These are phyloP conservation scores for Drosophila nr. perissopoda DNA, from an alignment of 2,888 invertebrate genomes.

Conservation along the genomic window DNA sequence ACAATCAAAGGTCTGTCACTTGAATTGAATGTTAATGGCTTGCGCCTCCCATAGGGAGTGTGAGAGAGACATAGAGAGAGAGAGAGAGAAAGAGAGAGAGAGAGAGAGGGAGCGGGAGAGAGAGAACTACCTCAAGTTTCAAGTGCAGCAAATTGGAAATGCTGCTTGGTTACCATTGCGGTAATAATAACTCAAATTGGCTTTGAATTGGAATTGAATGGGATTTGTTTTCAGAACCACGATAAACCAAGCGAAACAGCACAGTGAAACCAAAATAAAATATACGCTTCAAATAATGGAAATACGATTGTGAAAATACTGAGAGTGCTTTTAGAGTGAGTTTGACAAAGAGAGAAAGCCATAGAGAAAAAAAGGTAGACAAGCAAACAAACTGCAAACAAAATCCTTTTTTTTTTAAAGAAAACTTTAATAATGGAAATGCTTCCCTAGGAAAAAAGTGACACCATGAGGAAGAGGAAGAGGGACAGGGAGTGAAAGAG, in stretches of 20 bases:
- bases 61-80: background rate
- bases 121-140: conserved; percentile 26
- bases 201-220: conserved; percentile 31
- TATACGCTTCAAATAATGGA: background rate
- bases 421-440: background rate
- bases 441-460: background rate
- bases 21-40: conserved; percentile 59
- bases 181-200: conserved; percentile 48
- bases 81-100: too few relatives aligned
- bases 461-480: background rate
- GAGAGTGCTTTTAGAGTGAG: background rate
- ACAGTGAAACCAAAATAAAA: conserved; percentile 16
- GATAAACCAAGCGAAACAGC: conserved; percentile 23
- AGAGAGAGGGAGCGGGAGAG: too few relatives aligned
- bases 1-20: conserved; percentile 49
- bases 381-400: background rate
- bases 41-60: background rate
- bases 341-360: background rate
- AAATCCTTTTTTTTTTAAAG: background rate
- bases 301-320: conserved; percentile 16
- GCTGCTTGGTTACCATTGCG: conserved; percentile 24
- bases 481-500: background rate
- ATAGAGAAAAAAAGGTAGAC: background rate
- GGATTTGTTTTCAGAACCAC: conserved; percentile 29
- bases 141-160: conserved; percentile 26